phyloP scores from a whole-genome alignment of 2,113 vertebrate species.

The Dromas ardeola region DNA sequence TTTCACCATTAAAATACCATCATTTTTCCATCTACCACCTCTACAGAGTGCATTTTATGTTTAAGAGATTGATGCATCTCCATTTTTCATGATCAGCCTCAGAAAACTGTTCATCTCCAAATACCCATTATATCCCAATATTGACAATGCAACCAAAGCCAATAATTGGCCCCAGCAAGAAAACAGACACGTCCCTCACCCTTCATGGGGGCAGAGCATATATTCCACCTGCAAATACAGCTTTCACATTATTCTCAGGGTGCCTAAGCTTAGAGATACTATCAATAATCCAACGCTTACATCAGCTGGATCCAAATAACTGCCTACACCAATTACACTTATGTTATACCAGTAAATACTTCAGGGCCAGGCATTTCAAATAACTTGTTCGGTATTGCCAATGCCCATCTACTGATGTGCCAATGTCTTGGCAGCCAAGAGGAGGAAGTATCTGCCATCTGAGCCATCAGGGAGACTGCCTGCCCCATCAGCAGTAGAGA shows the following conservation, averaged over 20 bases:
- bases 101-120: not conserved
- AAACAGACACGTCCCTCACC: accelerated
- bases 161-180: not conserved
- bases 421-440: not conserved
- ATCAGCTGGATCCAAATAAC: not conserved
- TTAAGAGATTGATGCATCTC: not conserved
- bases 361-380: not conserved
- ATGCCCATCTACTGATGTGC: not conserved
- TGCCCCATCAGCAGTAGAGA: not conserved
- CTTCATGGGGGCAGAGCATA: not conserved
- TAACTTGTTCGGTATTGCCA: not conserved
- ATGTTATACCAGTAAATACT: not conserved
- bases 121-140: not conserved
- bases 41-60: not conserved
- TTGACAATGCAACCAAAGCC: not conserved
- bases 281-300: not conserved
- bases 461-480: not conserved
- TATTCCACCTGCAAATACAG: not conserved
- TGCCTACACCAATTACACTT: not conserved
- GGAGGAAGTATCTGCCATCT: not conserved
- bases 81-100: not conserved
- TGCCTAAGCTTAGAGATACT: not conserved
- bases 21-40: not conserved
- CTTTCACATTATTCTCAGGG: not conserved
- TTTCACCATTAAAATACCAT: not conserved